phyloP scores from a whole-genome alignment of 2,797 vertebrate genomes.

The Aratinga solstitialis region DNA sequence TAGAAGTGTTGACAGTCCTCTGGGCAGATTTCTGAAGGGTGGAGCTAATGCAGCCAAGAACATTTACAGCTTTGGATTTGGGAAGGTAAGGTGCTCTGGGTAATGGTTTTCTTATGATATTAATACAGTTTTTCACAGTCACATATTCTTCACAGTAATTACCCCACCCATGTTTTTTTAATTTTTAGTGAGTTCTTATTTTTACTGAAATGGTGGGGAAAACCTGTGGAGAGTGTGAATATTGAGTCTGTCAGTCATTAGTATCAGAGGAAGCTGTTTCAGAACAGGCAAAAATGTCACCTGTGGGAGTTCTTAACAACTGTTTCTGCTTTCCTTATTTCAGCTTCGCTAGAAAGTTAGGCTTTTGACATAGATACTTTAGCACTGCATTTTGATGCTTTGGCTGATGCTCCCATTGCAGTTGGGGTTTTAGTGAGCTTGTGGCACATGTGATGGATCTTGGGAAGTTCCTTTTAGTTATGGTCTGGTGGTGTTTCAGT shows the following conservation, averaged over 20 bases:
- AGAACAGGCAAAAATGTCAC: neutral
- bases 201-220: neutral
- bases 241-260: neutral
- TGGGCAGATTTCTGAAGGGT: slow-evolving; percentile 58
- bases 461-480: neutral
- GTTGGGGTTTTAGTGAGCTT: neutral
- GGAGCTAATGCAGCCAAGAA: slow-evolving; percentile 60
- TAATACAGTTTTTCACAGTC: neutral
- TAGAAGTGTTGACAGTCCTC: slow-evolving; percentile 63
- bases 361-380: neutral
- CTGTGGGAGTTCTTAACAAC: neutral
- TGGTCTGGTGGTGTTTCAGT: slow-evolving; percentile 64
- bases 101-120: accelerated
- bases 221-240: neutral
- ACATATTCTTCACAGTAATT: neutral
- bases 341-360: neutral
- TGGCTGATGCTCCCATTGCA: neutral
- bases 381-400: neutral
- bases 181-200: neutral
- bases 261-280: neutral
- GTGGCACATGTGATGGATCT: too few relatives aligned
- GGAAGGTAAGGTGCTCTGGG: slow-evolving; percentile 79
- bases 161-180: neutral
- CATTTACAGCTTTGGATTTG: slow-evolving; percentile 84
- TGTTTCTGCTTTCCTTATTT: neutral